A percentile compares a stretch with the other conserved stretches of the same genome.
phyloP scores from a whole-genome alignment of 37 sponge, comb jelly and placozoan genomes.

The Beroe forskalii region DNA sequence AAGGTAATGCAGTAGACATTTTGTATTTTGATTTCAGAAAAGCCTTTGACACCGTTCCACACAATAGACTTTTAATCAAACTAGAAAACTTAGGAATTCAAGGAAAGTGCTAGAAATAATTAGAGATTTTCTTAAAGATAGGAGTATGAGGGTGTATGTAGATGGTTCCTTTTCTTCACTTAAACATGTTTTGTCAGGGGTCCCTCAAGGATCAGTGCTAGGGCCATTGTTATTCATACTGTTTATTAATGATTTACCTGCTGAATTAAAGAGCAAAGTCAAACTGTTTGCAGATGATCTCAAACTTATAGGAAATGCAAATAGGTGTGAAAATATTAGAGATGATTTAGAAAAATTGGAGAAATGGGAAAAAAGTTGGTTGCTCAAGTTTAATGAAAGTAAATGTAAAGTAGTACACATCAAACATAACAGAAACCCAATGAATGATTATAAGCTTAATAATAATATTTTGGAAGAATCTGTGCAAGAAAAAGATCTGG shows the following conservation, averaged over 20 bases:
- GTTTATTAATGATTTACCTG: neutral
- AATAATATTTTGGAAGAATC: neutral
- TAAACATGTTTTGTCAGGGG: neutral
- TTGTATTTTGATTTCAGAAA: neutral
- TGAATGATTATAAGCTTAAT: neutral
- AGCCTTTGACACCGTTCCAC: neutral
- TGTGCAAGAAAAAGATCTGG: neutral
- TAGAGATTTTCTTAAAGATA: neutral
- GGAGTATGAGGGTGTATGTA: neutral
- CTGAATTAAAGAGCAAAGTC: neutral
- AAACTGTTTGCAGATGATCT: neutral
- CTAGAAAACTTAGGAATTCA: neutral
- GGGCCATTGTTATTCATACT: neutral
- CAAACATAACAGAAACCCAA: neutral
- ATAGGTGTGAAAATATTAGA: neutral
- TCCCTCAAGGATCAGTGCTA: neutral
- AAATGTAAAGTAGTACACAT: neutral
- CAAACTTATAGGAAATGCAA: neutral
- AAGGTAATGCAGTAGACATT: neutral
- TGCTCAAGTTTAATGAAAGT: neutral
- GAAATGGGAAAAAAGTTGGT: neutral
- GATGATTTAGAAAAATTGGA: neutral
- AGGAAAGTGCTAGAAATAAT: neutral
- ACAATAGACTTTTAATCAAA: neutral
- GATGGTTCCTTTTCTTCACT: neutral